These are phyloP conservation scores for Aleiodes testaceus DNA, from an alignment of 2,888 invertebrate species.

Conservation along the genomic window DNA sequence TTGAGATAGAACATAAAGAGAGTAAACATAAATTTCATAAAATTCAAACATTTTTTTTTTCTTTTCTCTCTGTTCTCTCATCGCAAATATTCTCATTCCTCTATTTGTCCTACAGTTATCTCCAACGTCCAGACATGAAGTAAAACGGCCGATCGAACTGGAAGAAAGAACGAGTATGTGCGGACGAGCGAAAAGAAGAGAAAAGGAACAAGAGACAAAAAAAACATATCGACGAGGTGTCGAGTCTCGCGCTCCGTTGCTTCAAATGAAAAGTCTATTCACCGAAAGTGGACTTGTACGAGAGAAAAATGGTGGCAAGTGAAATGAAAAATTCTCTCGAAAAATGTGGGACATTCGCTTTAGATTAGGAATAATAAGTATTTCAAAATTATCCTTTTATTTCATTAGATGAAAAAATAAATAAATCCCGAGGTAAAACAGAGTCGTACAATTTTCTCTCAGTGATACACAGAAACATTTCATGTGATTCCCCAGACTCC, in stretches of 20 bases:
- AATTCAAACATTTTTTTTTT: not conserved
- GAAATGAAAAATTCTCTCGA: not conserved
- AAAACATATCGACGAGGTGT: constrained; percentile 16
- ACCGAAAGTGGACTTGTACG: not conserved
- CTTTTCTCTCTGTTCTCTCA: not conserved
- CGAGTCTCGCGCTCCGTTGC: constrained; percentile 23
- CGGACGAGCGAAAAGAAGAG: not conserved
- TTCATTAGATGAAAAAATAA: not conserved
- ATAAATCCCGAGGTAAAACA: not conserved
- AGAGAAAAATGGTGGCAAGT: not conserved
- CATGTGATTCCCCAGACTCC: not conserved
- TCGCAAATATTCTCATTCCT: constrained; percentile 1
- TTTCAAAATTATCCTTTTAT: not conserved
- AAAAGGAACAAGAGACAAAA: not conserved
- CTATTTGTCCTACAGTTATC: constrained; percentile 22
- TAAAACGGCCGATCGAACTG: constrained; percentile 17
- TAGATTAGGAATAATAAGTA: not conserved
- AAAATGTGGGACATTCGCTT: not conserved
- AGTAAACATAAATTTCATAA: not conserved
- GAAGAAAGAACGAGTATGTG: constrained; percentile 15
- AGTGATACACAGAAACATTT: not conserved
- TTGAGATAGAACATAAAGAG: not conserved
- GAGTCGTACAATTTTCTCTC: constrained; percentile 4
- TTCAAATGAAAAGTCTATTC: constrained; percentile 17
- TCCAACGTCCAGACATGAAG: constrained; percentile 18